Percentiles rank a stretch among this genome's conserved stretches.
These are phyloP conservation scores for Chrysocyon brachyurus DNA, from an alignment of 2,797 vertebrate genomes.

Conservation along the genomic window DNA sequence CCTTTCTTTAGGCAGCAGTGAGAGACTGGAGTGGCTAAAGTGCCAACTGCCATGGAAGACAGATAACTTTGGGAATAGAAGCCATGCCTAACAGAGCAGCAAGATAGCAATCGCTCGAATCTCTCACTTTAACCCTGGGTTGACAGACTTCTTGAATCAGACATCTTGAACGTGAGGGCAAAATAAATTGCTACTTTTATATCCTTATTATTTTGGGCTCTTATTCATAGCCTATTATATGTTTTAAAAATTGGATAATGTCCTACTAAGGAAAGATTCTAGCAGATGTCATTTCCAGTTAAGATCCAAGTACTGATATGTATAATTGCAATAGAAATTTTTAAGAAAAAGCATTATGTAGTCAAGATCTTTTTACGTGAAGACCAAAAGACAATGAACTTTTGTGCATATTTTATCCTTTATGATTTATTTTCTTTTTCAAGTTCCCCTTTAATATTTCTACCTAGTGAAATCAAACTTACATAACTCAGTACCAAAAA, in stretches of 20 bases:
- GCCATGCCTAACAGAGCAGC: not conserved
- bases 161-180: not conserved
- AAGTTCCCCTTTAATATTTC: slow-evolving; percentile 54
- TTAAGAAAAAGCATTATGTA: not conserved
- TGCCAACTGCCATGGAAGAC: not conserved
- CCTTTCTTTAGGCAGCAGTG: not conserved
- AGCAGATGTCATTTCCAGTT: not conserved
- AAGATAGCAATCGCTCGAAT: not conserved
- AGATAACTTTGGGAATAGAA: not conserved
- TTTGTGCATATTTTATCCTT: slow-evolving; percentile 32
- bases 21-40: not conserved
- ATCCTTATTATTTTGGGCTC: not conserved
- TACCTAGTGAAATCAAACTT: slow-evolving; percentile 58
- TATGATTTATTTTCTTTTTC: slow-evolving; percentile 36
- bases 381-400: slow-evolving; percentile 35
- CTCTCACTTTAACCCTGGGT: not conserved
- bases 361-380: slow-evolving; percentile 13
- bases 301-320: slow-evolving; percentile 21
- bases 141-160: not conserved
- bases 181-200: slow-evolving; percentile 38
- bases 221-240: not conserved
- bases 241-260: not conserved
- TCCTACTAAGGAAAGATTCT: slow-evolving; percentile 33
- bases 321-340: not conserved
- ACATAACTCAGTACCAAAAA: slow-evolving; percentile 38